Base-by-base conservation (phyloP, 2,113 vertebrate genomes). In the Phylloscopus whistleri region DNA sequence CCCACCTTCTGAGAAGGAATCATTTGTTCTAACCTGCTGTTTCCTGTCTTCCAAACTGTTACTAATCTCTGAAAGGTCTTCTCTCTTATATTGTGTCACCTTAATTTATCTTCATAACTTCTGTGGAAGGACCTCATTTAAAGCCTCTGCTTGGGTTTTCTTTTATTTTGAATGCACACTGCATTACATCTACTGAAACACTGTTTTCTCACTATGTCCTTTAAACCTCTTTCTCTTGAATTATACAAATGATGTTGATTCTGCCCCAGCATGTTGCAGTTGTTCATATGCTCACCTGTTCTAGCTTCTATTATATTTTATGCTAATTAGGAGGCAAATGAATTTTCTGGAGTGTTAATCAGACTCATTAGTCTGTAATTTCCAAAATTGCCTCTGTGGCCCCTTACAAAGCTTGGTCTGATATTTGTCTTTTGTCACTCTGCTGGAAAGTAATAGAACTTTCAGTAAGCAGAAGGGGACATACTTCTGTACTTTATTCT, bases 291-390 rank as follows among this genome's bases (percentile, higher is more conserved):
- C 44, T 66, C 85, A 79, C 82, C 82, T 93, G 92, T 87, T 88
- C 59, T 82, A 85, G 4, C 60, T 79, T 80, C 93, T 93, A 93
- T 91, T 96, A 64, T 93, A 93, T 96, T 95, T 95, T 96, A 92
- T 96, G 90, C 49, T 96, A 96, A 96, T 85, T 87, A 90, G 16
- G 11, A 93, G 37, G 75, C 62, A 96, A 94, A 96, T 87, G 33
- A 93, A 95, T 95, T 95, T 96, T 93, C 74, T 91, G 51, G 49
- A 91, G 44, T 94, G 74, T 95, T 94, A 95, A 96, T 95, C 58
- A 60, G 78, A 75, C 84, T 93, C 84, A 94, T 94, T 95, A 93
- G 53, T 79, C 74, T 83, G 62, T 82, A 94, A 94, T 95, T 95
- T 62, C 69, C 49, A 75, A 72, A 91, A 89, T 56, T 89, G 70